phyloP scores from a whole-genome alignment of 2,113 vertebrate species.

The Oceanodroma tethys region DNA sequence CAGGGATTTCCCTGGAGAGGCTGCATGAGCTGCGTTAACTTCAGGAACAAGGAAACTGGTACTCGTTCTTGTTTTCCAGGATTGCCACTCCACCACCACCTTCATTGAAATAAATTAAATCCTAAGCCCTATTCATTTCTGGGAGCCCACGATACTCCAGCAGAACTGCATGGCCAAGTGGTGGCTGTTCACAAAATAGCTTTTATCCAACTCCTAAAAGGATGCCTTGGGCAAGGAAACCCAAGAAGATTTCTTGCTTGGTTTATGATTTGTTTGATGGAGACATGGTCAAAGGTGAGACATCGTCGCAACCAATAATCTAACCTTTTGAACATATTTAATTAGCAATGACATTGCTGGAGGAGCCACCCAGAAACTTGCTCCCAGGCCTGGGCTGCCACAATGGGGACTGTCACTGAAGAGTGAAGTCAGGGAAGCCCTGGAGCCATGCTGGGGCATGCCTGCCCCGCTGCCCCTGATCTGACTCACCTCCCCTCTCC shows the following conservation, averaged over 20 bases:
- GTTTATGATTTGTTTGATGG: conserved; percentile 7
- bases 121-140: not conserved
- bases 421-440: not conserved
- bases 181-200: not conserved
- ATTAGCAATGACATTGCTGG: conserved; percentile 25
- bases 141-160: not conserved
- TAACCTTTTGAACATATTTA: conserved; percentile 19
- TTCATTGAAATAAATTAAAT: not conserved
- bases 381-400: not conserved
- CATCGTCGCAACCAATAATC: not conserved
- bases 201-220: not conserved
- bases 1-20: not conserved
- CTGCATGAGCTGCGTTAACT: not conserved
- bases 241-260: not conserved
- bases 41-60: not conserved
- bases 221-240: not conserved
- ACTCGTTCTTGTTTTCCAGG: not conserved
- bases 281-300: conserved; percentile 4
- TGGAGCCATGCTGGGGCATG: not conserved
- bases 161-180: not conserved
- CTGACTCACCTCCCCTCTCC: not conserved
- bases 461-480: not conserved
- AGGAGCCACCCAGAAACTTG: conserved; percentile 42
- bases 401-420: not conserved
- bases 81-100: not conserved